These are phyloP conservation scores for Passerculus sandwichensis DNA, from an alignment of 2,797 vertebrate genomes.

Conservation along the genomic window DNA sequence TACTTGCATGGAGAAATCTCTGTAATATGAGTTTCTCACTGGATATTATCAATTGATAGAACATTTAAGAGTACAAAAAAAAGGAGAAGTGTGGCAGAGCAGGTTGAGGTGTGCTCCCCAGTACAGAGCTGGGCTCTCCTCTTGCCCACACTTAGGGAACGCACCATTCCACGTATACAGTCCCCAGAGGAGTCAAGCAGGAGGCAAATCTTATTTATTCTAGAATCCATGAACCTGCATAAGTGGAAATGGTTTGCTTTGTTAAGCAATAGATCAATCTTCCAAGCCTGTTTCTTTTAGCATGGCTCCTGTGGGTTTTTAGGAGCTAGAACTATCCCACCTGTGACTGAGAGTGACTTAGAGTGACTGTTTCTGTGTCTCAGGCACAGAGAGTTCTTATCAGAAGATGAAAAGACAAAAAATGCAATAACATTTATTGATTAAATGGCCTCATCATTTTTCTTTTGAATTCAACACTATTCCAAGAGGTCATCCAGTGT, in stretches of 20 bases:
- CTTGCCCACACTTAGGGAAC: neutral
- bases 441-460: neutral
- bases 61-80: neutral
- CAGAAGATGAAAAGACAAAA: neutral
- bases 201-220: neutral
- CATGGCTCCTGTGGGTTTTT: neutral
- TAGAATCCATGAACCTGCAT: neutral
- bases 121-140: neutral
- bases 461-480: neutral
- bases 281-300: neutral
- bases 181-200: neutral
- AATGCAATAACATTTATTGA: neutral
- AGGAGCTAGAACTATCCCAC: neutral
- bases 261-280: neutral
- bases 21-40: neutral
- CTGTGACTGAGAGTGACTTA: neutral
- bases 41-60: neutral
- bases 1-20: neutral
- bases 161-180: neutral
- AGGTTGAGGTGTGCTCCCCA: rapidly evolving
- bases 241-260: neutral
- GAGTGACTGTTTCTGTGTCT: neutral
- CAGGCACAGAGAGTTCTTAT: neutral
- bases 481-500: neutral
- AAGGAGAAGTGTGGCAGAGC: rapidly evolving